Base-by-base conservation (phyloP, 2,797 vertebrate species). In the Sparidentex hasta region DNA sequence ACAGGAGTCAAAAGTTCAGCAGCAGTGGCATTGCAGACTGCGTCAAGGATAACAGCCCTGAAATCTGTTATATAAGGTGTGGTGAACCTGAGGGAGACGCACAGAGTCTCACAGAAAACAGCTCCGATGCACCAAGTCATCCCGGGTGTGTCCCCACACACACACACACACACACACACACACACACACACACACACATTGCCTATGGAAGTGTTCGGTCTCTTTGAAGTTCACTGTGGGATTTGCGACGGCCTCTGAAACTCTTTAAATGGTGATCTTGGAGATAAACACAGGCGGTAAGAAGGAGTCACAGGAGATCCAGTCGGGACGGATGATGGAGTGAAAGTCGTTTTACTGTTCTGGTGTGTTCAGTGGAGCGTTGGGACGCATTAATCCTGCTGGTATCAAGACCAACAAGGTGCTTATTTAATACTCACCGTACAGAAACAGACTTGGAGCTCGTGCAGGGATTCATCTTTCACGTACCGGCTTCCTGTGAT, bases 171-270 rank as follows among this genome's bases (percentile, higher is more conserved):
- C n/a, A 52, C n/a, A 52, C 54, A 3, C 47, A 71, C 57, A 21
- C 17, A 44, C 52, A 59, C 1, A 41, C 16, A 54, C 50, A n/a
- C 11, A 23, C n/a, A 52, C n/a, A 52, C 54, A 3, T 43, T 48
- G 58, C 68, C 76, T 25, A 64, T 81, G 76, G 83, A 82, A 23
- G 16, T 64, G 58, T 81, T 74, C 13, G 27, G 47, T 78, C 74
- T 81, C 79, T 92, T 88, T 92, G 83, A 92, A 87, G 87, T 82
- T 64, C 17, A 74, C 66, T 18, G 12, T 33, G 18, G 57, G 52
- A 78, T 76, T 81, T 52, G 51, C 61, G 57, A 71, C 47, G 18
- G 77, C 43, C 71, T 70, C 58, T 46, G 16, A 80, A 80, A 47
- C 71, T 76, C 71, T 76, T 80, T 71, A 70, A 73, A 55, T 66